Evolutionary conservation across 1,140 invertebrate species (phyloP).

Genomic region (Drosophila pallidifrons): DNA sequence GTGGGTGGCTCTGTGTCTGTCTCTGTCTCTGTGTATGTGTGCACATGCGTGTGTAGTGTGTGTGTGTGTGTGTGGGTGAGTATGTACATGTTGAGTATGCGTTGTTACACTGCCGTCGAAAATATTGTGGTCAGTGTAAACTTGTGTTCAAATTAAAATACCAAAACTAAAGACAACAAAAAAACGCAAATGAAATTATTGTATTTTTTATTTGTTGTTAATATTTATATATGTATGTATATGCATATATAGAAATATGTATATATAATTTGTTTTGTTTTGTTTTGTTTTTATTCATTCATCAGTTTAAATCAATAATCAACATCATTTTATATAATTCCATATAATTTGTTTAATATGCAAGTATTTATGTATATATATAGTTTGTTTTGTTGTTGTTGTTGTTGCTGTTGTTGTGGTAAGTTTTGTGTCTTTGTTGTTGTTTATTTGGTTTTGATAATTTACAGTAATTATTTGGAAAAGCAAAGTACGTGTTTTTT

Average conservation of each 20-base stretch:
- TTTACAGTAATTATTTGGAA: slow-evolving; percentile 80
- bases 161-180: slow-evolving; percentile 56
- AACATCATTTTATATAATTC: slow-evolving; percentile 81
- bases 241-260: slow-evolving; percentile 60
- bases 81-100: slow-evolving; percentile 65
- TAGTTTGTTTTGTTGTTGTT: slow-evolving; percentile 61
- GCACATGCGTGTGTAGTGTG: slow-evolving; percentile 18
- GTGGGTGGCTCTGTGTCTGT: slow-evolving; percentile 38
- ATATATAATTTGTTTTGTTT: slow-evolving; percentile 64
- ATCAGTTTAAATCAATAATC: slow-evolving; percentile 83
- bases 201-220: slow-evolving; percentile 53
- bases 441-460: slow-evolving; percentile 58
- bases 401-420: slow-evolving; percentile 65
- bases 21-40: slow-evolving; percentile 26
- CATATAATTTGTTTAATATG: slow-evolving; percentile 78
- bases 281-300: slow-evolving; percentile 75
- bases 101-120: slow-evolving; percentile 39
- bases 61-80: slow-evolving; percentile 28
- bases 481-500: slow-evolving; percentile 60
- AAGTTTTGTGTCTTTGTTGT: slow-evolving; percentile 55
- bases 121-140: slow-evolving; percentile 41
- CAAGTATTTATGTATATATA: slow-evolving; percentile 73
- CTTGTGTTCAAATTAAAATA: slow-evolving; percentile 47
- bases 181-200: slow-evolving; percentile 61
- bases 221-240: slow-evolving; percentile 74